These are phyloP conservation scores for Neosilurus mollespiculum DNA, from an alignment of 2,797 vertebrate species.

Conservation along the genomic window DNA sequence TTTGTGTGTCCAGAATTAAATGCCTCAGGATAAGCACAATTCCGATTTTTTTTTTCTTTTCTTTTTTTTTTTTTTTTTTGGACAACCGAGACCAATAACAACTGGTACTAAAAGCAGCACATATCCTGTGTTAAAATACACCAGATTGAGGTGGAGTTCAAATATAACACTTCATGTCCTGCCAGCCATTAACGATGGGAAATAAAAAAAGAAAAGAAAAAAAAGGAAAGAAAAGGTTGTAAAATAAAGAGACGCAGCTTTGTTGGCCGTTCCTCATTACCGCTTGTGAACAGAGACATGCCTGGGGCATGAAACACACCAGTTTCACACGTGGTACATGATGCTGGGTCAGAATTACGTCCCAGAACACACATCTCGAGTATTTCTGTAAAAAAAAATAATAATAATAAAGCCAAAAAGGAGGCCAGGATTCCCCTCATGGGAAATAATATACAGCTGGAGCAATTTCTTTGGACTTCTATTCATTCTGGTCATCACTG, in stretches of 20 bases:
- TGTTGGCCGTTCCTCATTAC: slow-evolving; percentile 55
- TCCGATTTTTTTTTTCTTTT: slow-evolving; percentile 3
- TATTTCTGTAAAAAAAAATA: not conserved
- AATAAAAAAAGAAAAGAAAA: slow-evolving; percentile 58
- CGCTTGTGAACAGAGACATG: slow-evolving; percentile 66
- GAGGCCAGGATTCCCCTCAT: not conserved
- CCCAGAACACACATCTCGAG: not conserved
- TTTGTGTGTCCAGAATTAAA: slow-evolving; percentile 27
- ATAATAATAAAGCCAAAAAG: not conserved
- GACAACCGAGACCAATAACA: slow-evolving; percentile 27
- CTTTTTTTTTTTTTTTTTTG: not conserved
- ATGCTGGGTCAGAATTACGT: slow-evolving; percentile 58
- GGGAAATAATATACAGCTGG: not conserved
- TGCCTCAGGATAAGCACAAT: slow-evolving; percentile 59
- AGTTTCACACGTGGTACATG: slow-evolving; percentile 58
- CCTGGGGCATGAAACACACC: slow-evolving; percentile 63
- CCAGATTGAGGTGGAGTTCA: slow-evolving; percentile 62
- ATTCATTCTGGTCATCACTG: slow-evolving; percentile 3
- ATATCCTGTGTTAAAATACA: slow-evolving; percentile 27
- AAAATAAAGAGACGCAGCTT: slow-evolving; percentile 52
- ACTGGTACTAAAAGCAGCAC: slow-evolving; percentile 54
- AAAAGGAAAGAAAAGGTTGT: slow-evolving; percentile 53
- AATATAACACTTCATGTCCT: slow-evolving; percentile 55
- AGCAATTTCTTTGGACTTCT: slow-evolving; percentile 1
- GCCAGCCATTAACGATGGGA: slow-evolving; percentile 52